Conservation (phyloP, 1,140 invertebrate genomes). For the Drosophila sproati region DNA sequence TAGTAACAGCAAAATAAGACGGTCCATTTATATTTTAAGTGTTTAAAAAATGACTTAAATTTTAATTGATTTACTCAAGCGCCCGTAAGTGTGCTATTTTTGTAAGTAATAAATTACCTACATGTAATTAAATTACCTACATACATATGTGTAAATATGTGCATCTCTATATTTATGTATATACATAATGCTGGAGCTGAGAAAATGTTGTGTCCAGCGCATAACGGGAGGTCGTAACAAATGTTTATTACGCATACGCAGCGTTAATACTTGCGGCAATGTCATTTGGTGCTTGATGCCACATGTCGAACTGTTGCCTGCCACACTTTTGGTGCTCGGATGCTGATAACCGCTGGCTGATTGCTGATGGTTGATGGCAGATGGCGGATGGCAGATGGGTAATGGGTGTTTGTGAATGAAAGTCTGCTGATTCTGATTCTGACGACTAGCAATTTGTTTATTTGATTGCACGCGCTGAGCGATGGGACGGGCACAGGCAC, state of each 20-base stretch:
- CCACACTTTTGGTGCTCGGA: neutral
- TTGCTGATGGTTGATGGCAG: neutral
- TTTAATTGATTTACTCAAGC: neutral
- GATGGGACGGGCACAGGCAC: neutral
- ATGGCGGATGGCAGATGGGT: conserved; percentile 5
- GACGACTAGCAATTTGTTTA: conserved; percentile 58
- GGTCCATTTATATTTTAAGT: too few species aligned
- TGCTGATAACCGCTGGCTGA: neutral
- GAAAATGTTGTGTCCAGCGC: neutral
- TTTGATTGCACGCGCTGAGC: conserved; percentile 33
- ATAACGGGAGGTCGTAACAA: conserved; percentile 13
- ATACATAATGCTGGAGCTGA: neutral
- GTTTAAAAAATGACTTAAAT: neutral
- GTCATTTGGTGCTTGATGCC: neutral
- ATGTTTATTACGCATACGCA: conserved; percentile 50
- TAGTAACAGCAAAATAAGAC: too few species aligned
- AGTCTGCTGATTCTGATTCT: conserved; percentile 25
- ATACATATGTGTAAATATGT: neutral
- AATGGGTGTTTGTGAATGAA: conserved; percentile 12
- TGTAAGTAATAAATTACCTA: too few species aligned
- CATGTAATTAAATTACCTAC: neutral
- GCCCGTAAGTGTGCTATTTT: too few species aligned
- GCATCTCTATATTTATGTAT: neutral
- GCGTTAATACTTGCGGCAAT: conserved; percentile 4
- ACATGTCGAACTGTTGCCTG: neutral